These are phyloP conservation scores for Neria commutata DNA, from an alignment of 2,888 invertebrate genomes.

Conservation along the genomic window DNA sequence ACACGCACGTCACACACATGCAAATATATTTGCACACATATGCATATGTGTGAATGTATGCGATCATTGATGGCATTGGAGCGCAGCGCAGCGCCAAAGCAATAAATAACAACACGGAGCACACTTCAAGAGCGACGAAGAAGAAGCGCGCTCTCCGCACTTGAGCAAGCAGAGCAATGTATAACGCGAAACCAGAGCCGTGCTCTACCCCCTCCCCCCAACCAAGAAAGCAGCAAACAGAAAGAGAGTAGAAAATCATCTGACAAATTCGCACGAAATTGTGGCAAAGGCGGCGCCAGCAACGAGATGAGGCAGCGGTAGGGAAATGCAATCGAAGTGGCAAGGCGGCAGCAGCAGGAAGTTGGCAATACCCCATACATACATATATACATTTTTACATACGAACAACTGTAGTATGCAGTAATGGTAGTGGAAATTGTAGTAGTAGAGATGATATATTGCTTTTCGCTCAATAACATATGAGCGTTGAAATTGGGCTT, in stretches of 20 bases:
- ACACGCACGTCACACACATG: neutral
- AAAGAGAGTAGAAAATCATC: neutral
- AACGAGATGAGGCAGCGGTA: neutral
- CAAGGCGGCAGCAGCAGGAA: no score
- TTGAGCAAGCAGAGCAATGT: no score
- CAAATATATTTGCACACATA: neutral
- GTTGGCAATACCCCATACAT: no score
- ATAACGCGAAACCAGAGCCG: no score
- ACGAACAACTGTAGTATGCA: no score
- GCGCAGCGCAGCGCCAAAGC: conserved; percentile 8
- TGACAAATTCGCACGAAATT: neutral
- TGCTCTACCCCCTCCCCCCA: no score
- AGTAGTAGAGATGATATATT: no score
- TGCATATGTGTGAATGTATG: neutral
- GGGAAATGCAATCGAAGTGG: neutral
- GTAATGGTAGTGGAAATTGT: no score
- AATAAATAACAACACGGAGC: conserved; percentile 22
- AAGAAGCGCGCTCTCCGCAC: no score
- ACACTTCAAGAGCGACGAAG: conserved; percentile 15
- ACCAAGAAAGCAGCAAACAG: no score
- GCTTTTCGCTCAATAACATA: neutral
- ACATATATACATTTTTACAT: no score
- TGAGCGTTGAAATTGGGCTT: neutral
- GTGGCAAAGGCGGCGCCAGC: neutral
- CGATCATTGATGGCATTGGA: neutral